A percentile compares a stretch with the other conserved stretches of the same genome.
These are phyloP conservation scores for Elephantulus edwardii DNA, from an alignment of 2,113 vertebrate genomes.

Conservation along the genomic window DNA sequence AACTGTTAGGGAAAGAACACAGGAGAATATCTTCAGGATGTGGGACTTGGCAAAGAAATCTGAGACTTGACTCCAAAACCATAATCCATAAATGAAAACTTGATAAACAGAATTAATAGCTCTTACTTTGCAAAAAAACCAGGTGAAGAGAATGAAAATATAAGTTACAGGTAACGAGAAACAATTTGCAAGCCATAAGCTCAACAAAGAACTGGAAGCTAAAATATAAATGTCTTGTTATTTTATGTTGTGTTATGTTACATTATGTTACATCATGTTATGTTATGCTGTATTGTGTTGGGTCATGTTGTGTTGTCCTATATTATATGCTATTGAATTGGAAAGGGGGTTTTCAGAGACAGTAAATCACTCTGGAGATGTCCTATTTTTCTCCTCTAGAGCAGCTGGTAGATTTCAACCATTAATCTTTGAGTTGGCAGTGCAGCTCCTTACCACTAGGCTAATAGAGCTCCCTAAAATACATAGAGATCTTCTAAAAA, in stretches of 20 bases:
- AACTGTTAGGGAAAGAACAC: not conserved
- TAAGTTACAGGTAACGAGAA: not conserved
- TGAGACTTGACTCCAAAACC: conserved; percentile 32
- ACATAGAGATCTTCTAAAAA: not conserved
- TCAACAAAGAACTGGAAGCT: not conserved
- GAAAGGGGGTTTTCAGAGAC: too few relatives aligned
- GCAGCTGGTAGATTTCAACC: too few relatives aligned
- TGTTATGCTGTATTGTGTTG: too few relatives aligned
- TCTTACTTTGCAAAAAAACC: not conserved
- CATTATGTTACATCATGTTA: too few relatives aligned
- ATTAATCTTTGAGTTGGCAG: too few relatives aligned
- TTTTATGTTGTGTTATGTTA: too few relatives aligned
- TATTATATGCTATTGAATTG: too few relatives aligned
- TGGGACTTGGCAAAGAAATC: not conserved
- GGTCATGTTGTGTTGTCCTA: too few relatives aligned
- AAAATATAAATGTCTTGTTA: too few relatives aligned
- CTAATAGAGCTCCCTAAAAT: not conserved
- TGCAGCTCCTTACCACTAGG: too few relatives aligned
- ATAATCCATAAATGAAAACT: not conserved
- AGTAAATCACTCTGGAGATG: too few relatives aligned
- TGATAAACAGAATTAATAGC: not conserved
- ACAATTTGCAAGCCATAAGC: not conserved
- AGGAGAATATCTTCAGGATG: not conserved
- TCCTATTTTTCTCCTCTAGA: too few relatives aligned
- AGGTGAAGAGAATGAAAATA: not conserved